Evolutionary conservation across 2,888 invertebrate species (phyloP).

Genomic region (Campoletis raptor): DNA sequence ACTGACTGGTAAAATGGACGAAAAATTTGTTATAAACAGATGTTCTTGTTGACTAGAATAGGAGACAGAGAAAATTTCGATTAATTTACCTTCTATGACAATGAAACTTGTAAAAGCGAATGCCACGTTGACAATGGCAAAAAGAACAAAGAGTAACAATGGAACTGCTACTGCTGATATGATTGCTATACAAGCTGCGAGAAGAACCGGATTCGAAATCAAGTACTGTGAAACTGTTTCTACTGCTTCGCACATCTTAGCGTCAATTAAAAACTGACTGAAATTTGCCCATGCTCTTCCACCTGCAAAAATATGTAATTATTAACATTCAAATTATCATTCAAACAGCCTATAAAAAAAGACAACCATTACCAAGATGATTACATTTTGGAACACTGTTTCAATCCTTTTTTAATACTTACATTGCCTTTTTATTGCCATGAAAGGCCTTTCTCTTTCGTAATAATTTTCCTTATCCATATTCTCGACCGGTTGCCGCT

Average conservation of each 20-base stretch:
- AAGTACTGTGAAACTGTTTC: conserved; percentile 61
- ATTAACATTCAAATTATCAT: not conserved
- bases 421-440: conserved; percentile 50
- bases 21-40: not conserved
- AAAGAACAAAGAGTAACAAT: conserved; percentile 66
- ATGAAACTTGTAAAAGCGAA: conserved; percentile 70
- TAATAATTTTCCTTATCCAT: conserved; percentile 49
- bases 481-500: conserved; percentile 56
- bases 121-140: conserved; percentile 68
- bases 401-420: not conserved
- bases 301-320: conserved; percentile 62
- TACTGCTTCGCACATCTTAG: conserved; percentile 68
- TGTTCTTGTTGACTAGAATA: not conserved
- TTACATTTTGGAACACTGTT: not conserved
- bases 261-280: conserved; percentile 67
- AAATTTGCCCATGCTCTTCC: conserved; percentile 61
- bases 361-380: not conserved
- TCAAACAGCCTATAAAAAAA: not conserved
- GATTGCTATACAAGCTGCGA: conserved; percentile 56
- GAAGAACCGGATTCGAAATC: conserved; percentile 65
- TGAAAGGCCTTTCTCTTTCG: conserved; percentile 39
- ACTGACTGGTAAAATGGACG: not conserved
- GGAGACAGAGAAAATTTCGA: not conserved
- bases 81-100: conserved; percentile 67
- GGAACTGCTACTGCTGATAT: conserved; percentile 65